Percentiles rank a stretch among this genome's conserved stretches.
Evolutionary conservation across 2,797 vertebrate genomes (phyloP).

Genomic region (Xerus rutilus): DNA sequence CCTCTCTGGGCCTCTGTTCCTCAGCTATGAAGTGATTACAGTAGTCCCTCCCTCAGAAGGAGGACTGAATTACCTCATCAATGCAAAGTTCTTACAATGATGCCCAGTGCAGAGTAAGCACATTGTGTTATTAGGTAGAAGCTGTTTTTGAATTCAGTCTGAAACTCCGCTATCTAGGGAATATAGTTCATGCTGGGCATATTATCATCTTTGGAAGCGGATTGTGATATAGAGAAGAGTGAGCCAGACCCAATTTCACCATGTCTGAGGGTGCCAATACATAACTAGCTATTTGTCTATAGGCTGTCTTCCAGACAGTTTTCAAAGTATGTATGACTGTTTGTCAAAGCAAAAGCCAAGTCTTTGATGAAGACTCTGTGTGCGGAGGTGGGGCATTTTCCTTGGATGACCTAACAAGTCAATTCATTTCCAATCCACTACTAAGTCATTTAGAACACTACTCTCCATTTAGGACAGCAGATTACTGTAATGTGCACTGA

Average conservation of each 20-base stretch:
- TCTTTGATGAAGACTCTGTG: neutral
- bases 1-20: neutral
- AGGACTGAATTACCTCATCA: neutral
- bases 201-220: conserved; percentile 3
- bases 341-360: neutral
- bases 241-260: neutral
- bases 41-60: neutral
- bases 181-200: neutral
- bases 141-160: neutral
- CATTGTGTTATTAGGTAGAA: neutral
- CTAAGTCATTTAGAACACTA: neutral
- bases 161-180: neutral
- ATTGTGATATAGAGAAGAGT: neutral
- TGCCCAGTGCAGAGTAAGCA: neutral
- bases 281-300: neutral
- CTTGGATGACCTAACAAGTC: neutral
- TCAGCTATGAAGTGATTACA: neutral
- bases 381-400: neutral
- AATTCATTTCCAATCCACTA: neutral
- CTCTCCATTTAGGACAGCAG: neutral
- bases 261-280: neutral
- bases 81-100: neutral
- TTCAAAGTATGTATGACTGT: neutral
- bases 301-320: neutral
- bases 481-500: neutral